Conservation (phyloP, 2,888 invertebrate genomes). For the Balanococcus diminutus region DNA sequence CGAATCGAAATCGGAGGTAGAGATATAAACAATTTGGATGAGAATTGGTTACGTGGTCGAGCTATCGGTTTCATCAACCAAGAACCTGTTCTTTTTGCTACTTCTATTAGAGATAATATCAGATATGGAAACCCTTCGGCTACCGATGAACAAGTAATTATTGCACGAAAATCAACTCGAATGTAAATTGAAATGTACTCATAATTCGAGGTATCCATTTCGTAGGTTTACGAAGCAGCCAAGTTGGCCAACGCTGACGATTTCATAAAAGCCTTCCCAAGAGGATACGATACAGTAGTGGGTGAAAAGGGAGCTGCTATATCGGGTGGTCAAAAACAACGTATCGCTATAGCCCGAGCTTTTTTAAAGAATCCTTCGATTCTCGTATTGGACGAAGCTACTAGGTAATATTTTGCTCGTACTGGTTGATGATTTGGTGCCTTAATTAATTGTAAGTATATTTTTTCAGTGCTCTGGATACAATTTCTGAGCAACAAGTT, state of each 20-base stretch:
- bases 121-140: conserved; percentile 82
- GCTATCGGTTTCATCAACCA: conserved; percentile 89
- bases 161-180: neutral
- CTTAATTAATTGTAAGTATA: conserved; percentile 45
- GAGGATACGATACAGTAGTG: conserved; percentile 82
- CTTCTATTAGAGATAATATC: conserved; percentile 90
- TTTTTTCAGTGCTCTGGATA: conserved; percentile 80
- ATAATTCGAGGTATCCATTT: neutral
- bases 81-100: conserved; percentile 92
- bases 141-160: conserved; percentile 69
- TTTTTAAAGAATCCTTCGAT: conserved; percentile 88
- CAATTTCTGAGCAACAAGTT: conserved; percentile 88
- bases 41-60: conserved; percentile 82
- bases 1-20: conserved; percentile 76
- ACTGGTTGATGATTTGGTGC: neutral
- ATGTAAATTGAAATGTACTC: neutral
- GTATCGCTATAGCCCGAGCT: conserved; percentile 93
- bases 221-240: conserved; percentile 70
- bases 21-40: conserved; percentile 74
- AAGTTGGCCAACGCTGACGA: conserved; percentile 87
- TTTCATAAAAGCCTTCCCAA: conserved; percentile 83
- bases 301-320: conserved; percentile 92
- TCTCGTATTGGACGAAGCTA: conserved; percentile 91
- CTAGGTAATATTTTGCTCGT: conserved; percentile 78
- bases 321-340: conserved; percentile 93